Evolutionary conservation across 2,888 invertebrate genomes (phyloP), one percentile per base, ranked within the genome.

Genomic region (Lepidocyrtinus sp.): DNA sequence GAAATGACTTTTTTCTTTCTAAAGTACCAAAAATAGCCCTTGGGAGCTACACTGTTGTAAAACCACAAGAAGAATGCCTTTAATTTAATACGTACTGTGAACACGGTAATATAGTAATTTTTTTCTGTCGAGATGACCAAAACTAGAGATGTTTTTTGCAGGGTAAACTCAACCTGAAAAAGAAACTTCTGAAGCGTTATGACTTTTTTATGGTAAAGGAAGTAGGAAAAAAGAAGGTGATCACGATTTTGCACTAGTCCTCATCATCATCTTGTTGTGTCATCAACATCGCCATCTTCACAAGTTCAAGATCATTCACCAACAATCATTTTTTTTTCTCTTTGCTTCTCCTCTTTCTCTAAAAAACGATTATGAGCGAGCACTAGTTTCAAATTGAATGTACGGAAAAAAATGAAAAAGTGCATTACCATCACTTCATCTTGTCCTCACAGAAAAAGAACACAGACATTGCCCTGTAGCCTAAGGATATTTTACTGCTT

Each of bases 381-480:
- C n/a, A 55, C n/a, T 7, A 55, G 55, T 55, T 55, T 55, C 5
- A 55, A 55, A n/a, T 15, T 55, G n/a, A 55, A 5, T 55, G 55
- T 55, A 55, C 17, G 19, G 50, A 68, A 50, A 46, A 75, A 68
- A 22, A 22, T 25, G 45, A 72, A 55, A 55, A 55, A 72, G 77
- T 77, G 67, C 77, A 77, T 72, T 72, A 77, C 77, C 77, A 67
- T 72, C 27, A 46, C 5, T 22, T 55, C 69, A 67, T 64, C 25
- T 9, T 64, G 24, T 26, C 27, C n/a, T 64, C 21, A 19, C 22
- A 27, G 5, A 46, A 55, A 72, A 46, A 22, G 24, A 46, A 62
- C 64, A 68, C 72, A 77, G 72, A 45, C 77, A 77, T 77, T 77
- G 72, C 77, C 72, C 77, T 67, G 77, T 77, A 77, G 77, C 77